A percentile compares a stretch with the other conserved stretches of the same genome.
phyloP scores from a whole-genome alignment of 53 echinoderm and acorn worm species.

The Echinarachnius parma region DNA sequence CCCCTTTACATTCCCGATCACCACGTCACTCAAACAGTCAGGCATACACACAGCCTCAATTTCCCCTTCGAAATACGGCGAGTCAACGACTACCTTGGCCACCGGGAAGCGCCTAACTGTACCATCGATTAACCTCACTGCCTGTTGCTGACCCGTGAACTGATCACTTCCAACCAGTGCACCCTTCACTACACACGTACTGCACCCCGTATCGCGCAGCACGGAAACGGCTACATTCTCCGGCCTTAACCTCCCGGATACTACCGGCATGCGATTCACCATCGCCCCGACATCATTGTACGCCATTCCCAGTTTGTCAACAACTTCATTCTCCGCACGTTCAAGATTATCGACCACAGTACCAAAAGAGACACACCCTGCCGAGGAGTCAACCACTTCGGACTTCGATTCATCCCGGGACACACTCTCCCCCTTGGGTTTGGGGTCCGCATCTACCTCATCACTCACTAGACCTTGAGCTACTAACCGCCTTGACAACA shows the following conservation, averaged over 20 bases:
- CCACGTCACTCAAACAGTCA: conserved; percentile 47
- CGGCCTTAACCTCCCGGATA: neutral
- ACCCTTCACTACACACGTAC: conserved; percentile 51
- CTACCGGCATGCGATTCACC: conserved; percentile 12
- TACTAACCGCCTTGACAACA: neutral
- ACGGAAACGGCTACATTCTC: conserved; percentile 17
- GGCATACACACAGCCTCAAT: conserved; percentile 56
- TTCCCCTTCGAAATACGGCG: conserved; percentile 56
- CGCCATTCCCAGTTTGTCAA: too few relatives aligned
- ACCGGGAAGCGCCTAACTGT: conserved; percentile 47
- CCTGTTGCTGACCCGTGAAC: conserved; percentile 22
- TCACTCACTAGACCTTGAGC: neutral
- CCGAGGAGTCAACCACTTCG: neutral
- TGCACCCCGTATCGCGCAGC: conserved; percentile 57
- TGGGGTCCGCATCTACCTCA: neutral
- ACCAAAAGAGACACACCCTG: conserved; percentile 1
- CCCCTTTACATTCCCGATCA: conserved; percentile 55
- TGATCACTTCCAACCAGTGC: conserved; percentile 29
- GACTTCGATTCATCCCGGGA: neutral
- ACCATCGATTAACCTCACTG: conserved; percentile 55
- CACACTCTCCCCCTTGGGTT: neutral
- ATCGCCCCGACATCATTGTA: conserved; percentile 6
- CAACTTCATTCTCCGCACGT: neutral
- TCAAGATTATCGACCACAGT: neutral
- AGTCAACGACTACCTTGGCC: conserved; percentile 34